Conservation (phyloP, 2,888 invertebrate species). For the Malthinus flaveolus region DNA sequence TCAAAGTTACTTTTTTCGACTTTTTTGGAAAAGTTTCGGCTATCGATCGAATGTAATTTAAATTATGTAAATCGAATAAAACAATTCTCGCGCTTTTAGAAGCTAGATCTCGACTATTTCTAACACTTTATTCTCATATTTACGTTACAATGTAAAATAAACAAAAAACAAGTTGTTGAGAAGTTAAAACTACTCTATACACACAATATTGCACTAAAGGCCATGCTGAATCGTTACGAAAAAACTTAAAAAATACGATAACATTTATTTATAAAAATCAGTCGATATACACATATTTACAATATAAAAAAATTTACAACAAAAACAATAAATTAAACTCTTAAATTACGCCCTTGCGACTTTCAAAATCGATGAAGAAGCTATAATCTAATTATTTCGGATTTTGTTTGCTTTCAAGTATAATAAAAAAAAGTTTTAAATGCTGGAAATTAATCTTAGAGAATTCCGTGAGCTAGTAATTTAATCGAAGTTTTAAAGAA, state of each 20-base stretch:
- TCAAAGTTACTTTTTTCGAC: background rate
- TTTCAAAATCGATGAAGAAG: no score
- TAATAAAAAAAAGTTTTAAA: no score
- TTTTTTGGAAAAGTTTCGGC: background rate
- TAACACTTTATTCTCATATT: slow-evolving; percentile 8
- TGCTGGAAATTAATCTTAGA: no score
- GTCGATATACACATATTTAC: background rate
- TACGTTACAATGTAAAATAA: slow-evolving; percentile 7
- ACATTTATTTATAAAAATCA: background rate
- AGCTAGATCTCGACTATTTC: background rate
- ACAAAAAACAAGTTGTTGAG: background rate
- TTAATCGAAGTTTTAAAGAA: no score
- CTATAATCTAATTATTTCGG: no score
- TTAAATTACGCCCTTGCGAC: no score
- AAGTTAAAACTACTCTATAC: background rate
- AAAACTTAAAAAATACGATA: background rate
- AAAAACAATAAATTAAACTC: background rate
- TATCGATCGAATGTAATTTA: background rate
- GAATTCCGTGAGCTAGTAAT: no score
- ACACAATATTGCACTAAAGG: slow-evolving; percentile 16
- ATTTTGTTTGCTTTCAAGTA: no score
- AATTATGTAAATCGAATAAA: background rate
- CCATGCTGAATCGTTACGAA: slow-evolving; percentile 5
- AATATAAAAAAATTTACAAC: background rate
- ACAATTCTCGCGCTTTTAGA: background rate